Base-by-base conservation (phyloP, 2,888 invertebrate genomes). In the Drosophila subquinaria region DNA sequence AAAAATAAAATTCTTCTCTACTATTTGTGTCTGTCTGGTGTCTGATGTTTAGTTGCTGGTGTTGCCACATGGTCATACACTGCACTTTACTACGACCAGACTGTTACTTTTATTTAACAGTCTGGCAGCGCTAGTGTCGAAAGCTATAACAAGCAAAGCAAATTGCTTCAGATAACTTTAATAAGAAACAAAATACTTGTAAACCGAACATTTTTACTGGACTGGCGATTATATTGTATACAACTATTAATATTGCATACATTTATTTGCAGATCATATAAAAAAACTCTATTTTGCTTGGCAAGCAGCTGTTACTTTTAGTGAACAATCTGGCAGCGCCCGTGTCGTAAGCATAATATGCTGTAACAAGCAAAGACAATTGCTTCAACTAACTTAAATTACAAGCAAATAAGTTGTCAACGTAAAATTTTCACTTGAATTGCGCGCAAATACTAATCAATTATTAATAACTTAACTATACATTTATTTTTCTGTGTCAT, bases 1-100 rank as follows among this genome's bases (percentile, higher is more conserved):
- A 74, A 65, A 56, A 76, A 76, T 27, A 74, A 73, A 69, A 65
- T 80, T 80, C 72, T 72, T 36, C 78, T 81, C 72, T 69, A 78
- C 81, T 77, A 66, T 50, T 50, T 62, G 36, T 57, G 51, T 72
- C 66, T 64, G 80, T 67, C 76, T 71, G 64, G 23, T 42, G 80
- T 79, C 80, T 79, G 53, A 51, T 64, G 65, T 78, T 76, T 60
- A 68, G 73, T 51, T 38, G n/a, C 0, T 40, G 38, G 66, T 15
- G 70, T 47, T 76, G 66, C 76, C 76, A 79, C 47, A 53, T 17
- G 0, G 23, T 17, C 20, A 0, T 10, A 5, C 43, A 23, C 13
- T 43, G 43, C 20, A 43, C 43, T 17, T 15, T 4, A 20, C 10
- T 43, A 11, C 4, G 11, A 1, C 42, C 42, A 43, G 20, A 23